phyloP scores from a whole-genome alignment of 2,797 vertebrate genomes.

The Trichosurus vulpecula region DNA sequence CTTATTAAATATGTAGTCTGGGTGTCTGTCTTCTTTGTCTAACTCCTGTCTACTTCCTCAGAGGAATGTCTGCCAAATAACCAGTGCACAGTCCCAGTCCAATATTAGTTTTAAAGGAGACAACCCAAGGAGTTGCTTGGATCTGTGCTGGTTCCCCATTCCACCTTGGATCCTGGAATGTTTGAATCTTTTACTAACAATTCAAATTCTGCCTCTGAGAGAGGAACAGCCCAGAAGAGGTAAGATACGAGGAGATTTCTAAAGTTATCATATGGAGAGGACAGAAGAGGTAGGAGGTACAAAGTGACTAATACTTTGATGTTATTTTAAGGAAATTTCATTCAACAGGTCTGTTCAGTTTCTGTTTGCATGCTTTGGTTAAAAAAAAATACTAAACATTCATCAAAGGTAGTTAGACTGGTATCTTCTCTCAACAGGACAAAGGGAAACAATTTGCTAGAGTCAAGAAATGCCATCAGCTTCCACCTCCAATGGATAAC shows the following conservation, averaged over 20 bases:
- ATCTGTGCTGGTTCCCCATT: not conserved
- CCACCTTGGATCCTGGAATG: not conserved
- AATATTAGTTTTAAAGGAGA: not conserved
- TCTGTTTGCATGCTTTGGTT: not conserved
- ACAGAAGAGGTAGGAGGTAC: not conserved
- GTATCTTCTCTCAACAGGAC: not conserved
- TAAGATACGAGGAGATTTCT: not conserved
- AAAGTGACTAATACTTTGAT: not conserved
- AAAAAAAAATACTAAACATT: not conserved
- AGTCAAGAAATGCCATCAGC: not conserved
- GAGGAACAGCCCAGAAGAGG: not conserved
- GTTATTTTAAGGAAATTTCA: not conserved
- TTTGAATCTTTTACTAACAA: not conserved
- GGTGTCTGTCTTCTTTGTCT: not conserved
- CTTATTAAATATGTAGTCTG: not conserved
- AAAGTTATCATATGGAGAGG: not conserved
- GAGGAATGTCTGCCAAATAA: not conserved
- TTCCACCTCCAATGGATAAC: not conserved
- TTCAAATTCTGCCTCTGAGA: not conserved
- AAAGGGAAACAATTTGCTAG: not conserved
- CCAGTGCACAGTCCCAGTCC: not conserved
- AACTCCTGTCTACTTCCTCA: not conserved
- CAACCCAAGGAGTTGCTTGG: not conserved
- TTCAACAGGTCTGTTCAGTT: not conserved
- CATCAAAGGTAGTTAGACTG: not conserved